Conservation (phyloP, 1,140 invertebrate species). For the Battus philenor region DNA sequence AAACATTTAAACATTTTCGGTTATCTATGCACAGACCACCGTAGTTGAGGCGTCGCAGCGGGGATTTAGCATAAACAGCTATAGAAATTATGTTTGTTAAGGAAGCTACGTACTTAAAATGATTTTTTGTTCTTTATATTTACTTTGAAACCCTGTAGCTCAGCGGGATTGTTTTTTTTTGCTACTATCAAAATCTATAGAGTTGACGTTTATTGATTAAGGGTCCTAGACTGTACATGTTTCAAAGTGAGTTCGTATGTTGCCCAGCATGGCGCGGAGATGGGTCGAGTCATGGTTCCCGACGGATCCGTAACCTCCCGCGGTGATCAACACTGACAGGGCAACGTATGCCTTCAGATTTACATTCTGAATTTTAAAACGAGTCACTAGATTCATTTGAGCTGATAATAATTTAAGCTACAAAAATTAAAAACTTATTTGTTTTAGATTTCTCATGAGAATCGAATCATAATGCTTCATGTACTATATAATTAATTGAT, state of each 20-base stretch:
- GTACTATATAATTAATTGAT: no score
- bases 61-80: conserved; percentile 31
- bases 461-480: no score
- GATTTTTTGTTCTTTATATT: conserved; percentile 27
- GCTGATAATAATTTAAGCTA: no score
- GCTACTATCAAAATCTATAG: conserved; percentile 33
- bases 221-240: conserved; percentile 37
- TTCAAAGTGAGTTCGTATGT: conserved; percentile 66
- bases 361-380: conserved; percentile 48
- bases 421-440: conserved; percentile 23
- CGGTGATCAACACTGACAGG: conserved; percentile 33
- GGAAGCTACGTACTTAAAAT: conserved; percentile 7
- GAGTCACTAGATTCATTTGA: no score
- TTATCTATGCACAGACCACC: conserved; percentile 32
- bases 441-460: conserved; percentile 5
- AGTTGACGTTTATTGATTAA: conserved; percentile 54
- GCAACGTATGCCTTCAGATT: conserved; percentile 49
- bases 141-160: conserved; percentile 23
- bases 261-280: conserved; percentile 59
- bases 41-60: conserved; percentile 23
- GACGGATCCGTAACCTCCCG: conserved; percentile 41
- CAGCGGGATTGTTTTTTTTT: conserved; percentile 37
- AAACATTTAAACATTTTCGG: conserved; percentile 12
- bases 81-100: conserved; percentile 19
- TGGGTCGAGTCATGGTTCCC: conserved; percentile 42